A percentile compares a stretch with the other conserved stretches of the same genome.
These are phyloP conservation scores for Microtus oregoni DNA, from an alignment of 2,113 vertebrate species.

Conservation along the genomic window DNA sequence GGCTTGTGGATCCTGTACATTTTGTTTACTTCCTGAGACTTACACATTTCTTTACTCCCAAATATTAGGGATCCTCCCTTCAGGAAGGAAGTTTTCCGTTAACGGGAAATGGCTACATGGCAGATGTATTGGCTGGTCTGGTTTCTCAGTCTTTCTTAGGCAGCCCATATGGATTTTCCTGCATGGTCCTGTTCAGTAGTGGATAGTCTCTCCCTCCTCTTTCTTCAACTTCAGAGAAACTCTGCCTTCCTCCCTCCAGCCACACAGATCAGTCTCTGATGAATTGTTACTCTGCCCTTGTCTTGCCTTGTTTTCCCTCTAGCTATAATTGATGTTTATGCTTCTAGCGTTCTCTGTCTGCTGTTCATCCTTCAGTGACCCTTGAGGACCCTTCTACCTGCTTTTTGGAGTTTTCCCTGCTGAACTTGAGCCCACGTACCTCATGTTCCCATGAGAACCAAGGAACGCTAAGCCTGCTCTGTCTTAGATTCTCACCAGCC, in stretches of 20 bases:
- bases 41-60: neutral
- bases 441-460: neutral
- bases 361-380: neutral
- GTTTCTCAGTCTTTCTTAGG: neutral
- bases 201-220: neutral
- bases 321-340: neutral
- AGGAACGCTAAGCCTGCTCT: neutral
- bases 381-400: neutral
- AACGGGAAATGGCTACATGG: neutral
- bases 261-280: neutral
- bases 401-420: neutral
- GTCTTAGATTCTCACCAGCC: neutral
- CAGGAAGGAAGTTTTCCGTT: too few species aligned
- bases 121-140: neutral
- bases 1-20: neutral
- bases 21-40: neutral
- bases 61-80: neutral
- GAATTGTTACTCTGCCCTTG: neutral
- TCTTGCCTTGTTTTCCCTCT: neutral
- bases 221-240: neutral
- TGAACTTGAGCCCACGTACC: neutral
- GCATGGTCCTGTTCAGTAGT: neutral
- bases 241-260: neutral
- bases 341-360: neutral
- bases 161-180: neutral